Base-by-base conservation (phyloP, 2,797 vertebrate species). In the Lagodon rhomboides region DNA sequence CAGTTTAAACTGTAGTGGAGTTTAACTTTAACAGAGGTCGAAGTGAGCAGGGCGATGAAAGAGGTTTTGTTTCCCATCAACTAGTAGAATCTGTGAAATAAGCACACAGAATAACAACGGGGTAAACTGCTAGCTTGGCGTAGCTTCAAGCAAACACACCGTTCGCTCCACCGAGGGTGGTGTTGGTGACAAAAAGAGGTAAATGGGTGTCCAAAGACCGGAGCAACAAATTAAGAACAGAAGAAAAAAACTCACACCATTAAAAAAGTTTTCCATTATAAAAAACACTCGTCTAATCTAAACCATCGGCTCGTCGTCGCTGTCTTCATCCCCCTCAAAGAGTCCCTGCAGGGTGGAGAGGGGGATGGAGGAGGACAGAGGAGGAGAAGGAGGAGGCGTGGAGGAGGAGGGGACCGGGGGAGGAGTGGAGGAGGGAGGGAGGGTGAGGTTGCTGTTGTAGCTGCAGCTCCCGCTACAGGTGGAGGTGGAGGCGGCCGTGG, bases 241-340 rank as follows among this genome's bases (percentile, higher is more conserved):
- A 79, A 47, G 53, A 46, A 61, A 70, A 74, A 76, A 82, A 74
- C 51, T 79, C 82, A 79, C 47, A 67, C 65, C 34, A 58, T 85
- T 73, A 83, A 77, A 89, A 88, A 90, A 75, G 54, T 69, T 80
- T 78, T 70, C 61, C 67, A 66, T 85, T 85, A 87, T 88, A 91
- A 84, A 85, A 83, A 90, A 82, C 68, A 83, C 75, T 4, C 2
- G 6, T 60, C 17, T 69, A 44, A 64, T 65, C 85, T 93, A 95
- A 80, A 93, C 90, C 88, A 94, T 89, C 3, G 87, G 90, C 81
- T 95, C 94, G 15, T 95, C 94, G 0, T 94, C 92, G 38, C 92
- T 91, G 65, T 94, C 89, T 13, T 85, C 89, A 0, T 75, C 83
- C 49, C 41, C 79, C 38, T 73, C 51, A 1, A 70, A 62, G 60